phyloP scores from a whole-genome alignment of 2,888 invertebrate species.

The Elmis aenea region DNA sequence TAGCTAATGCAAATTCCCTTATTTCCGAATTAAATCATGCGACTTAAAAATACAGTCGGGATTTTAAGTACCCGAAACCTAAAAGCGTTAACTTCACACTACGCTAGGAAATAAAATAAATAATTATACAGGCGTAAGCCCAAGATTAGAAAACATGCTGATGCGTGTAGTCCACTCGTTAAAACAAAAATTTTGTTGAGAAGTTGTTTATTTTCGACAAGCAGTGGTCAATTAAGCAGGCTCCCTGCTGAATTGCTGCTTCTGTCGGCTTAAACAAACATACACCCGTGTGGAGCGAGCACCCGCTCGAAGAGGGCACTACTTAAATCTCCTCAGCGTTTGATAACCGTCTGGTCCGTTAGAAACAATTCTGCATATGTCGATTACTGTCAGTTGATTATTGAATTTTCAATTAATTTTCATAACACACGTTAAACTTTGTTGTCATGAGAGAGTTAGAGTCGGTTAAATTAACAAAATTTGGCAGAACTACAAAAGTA shows the following conservation, averaged over 20 bases:
- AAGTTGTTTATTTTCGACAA: constrained; percentile 27
- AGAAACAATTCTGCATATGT: background rate
- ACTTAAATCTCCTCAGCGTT: constrained; percentile 15
- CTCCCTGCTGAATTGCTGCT: constrained; percentile 19
- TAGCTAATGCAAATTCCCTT: too few species aligned
- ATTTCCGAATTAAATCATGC: too few species aligned
- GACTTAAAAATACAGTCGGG: too few species aligned
- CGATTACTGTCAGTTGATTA: background rate
- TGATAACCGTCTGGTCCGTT: background rate
- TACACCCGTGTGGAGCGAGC: constrained; percentile 14
- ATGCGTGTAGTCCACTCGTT: constrained; percentile 22
- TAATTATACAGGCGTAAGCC: constrained; percentile 22
- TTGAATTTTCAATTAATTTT: background rate
- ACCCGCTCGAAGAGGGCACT: constrained; percentile 13
- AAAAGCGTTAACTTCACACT: too few species aligned
- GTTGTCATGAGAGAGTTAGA: background rate
- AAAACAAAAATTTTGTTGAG: constrained; percentile 21
- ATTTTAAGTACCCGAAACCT: too few species aligned
- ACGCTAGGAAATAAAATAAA: constrained; percentile 28
- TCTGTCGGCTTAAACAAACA: constrained; percentile 22
- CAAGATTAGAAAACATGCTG: constrained; percentile 31
- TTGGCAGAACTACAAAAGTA: too few species aligned
- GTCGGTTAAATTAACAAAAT: too few species aligned
- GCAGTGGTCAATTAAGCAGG: constrained; percentile 25
- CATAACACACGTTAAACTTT: background rate